Conservation (phyloP, 2,888 invertebrate genomes). For the Cerceris ruficornis region DNA sequence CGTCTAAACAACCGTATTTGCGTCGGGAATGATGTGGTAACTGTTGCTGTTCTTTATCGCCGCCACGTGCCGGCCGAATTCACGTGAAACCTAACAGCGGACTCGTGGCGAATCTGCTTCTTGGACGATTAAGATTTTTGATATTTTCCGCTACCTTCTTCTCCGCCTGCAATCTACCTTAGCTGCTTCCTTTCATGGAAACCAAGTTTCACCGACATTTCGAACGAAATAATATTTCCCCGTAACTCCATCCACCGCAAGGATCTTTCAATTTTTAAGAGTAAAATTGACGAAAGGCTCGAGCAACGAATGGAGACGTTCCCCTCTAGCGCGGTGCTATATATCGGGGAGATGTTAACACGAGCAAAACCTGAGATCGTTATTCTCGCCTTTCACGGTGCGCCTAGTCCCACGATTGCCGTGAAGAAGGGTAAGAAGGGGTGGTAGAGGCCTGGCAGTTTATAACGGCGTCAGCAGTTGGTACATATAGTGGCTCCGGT, state of each 20-base stretch:
- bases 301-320: constrained; percentile 16
- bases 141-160: too few species aligned
- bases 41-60: constrained; percentile 40
- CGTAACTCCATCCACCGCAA: too few species aligned
- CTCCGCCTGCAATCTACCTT: too few species aligned
- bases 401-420: constrained; percentile 37
- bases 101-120: not conserved
- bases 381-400: constrained; percentile 44
- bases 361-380: constrained; percentile 42
- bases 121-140: not conserved
- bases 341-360: constrained; percentile 56
- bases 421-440: constrained; percentile 17
- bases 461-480: constrained; percentile 81
- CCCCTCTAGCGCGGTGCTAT: constrained; percentile 29
- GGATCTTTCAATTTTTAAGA: not conserved
- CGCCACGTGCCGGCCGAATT: constrained; percentile 39
- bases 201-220: too few species aligned
- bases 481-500: constrained; percentile 69
- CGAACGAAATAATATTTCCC: too few species aligned
- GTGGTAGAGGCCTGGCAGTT: constrained; percentile 69
- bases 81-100: not conserved
- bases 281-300: not conserved
- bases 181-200: too few species aligned
- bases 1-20: constrained; percentile 58
- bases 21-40: constrained; percentile 61